These are phyloP conservation scores for Megalurothrips usitatus DNA, from an alignment of 2,888 invertebrate genomes.

Conservation along the genomic window DNA sequence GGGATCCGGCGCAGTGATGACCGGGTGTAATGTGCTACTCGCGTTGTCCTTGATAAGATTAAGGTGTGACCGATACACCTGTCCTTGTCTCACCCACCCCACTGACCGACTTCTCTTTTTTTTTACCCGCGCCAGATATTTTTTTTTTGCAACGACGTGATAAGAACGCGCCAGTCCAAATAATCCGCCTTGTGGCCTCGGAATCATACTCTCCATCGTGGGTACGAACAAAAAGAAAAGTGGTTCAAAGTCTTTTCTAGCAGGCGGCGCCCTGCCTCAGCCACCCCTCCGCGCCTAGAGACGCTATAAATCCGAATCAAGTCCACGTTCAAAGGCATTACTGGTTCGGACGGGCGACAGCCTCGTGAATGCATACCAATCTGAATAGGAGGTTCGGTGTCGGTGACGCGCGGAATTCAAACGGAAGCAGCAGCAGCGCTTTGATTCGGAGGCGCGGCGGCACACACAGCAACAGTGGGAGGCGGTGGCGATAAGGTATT, in stretches of 20 bases:
- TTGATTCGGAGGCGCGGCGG: too few relatives aligned
- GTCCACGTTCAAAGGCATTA: conserved; percentile 10
- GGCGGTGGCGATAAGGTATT: background rate
- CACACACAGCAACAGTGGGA: too few relatives aligned
- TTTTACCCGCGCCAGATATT: background rate
- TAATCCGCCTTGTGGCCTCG: too few relatives aligned
- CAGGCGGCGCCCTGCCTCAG: too few relatives aligned
- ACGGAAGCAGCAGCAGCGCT: background rate
- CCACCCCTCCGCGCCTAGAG: background rate
- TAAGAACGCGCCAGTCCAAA: too few relatives aligned
- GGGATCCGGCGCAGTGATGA: too few relatives aligned
- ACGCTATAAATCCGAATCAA: conserved; percentile 12
- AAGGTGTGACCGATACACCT: conserved; percentile 15
- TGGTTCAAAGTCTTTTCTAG: background rate
- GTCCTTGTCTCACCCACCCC: background rate
- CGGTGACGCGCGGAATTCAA: too few relatives aligned
- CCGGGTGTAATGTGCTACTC: background rate
- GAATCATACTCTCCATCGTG: too few relatives aligned
- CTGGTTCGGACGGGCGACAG: background rate
- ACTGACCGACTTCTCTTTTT: conserved; percentile 7
- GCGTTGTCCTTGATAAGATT: conserved; percentile 19
- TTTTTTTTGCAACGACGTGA: too few relatives aligned
- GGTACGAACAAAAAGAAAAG: too few relatives aligned
- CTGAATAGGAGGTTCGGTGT: too few relatives aligned
- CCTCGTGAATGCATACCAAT: background rate